Percentiles rank a stretch among this genome's conserved stretches.
phyloP scores from a whole-genome alignment of 1,140 invertebrate species.

The Charaxes varanes region DNA sequence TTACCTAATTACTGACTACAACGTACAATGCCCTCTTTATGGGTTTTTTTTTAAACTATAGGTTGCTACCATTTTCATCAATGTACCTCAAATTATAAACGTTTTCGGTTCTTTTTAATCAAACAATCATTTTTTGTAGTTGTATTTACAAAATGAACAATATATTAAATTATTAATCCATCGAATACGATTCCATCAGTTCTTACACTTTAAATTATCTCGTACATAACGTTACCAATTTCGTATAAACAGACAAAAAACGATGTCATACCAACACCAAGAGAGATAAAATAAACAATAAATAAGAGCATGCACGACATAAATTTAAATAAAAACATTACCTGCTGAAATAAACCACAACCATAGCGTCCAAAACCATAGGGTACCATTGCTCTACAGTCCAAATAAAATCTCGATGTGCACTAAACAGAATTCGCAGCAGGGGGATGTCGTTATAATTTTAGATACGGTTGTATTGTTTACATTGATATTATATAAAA shows the following conservation, averaged over 20 bases:
- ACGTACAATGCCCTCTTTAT: too few species aligned
- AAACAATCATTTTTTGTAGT: too few species aligned
- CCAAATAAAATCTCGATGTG: conserved; percentile 49
- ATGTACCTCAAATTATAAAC: too few species aligned
- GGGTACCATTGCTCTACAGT: conserved; percentile 33
- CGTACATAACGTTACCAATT: not conserved
- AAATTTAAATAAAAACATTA: conserved; percentile 27
- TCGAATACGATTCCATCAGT: too few species aligned
- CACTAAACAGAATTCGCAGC: conserved; percentile 44
- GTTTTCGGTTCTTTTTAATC: too few species aligned
- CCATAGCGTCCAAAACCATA: conserved; percentile 30
- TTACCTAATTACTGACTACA: too few species aligned
- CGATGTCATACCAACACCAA: conserved; percentile 69
- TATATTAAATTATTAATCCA: too few species aligned
- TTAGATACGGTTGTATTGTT: not conserved
- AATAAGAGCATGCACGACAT: conserved; percentile 34
- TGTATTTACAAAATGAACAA: too few species aligned
- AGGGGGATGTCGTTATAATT: conserved; percentile 20
- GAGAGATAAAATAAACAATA: conserved; percentile 28
- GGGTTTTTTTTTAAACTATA: too few species aligned
- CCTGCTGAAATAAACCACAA: conserved; percentile 37
- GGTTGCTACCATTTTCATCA: too few species aligned
- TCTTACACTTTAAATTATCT: not conserved
- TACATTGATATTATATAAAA: not conserved
- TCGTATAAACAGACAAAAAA: conserved; percentile 24